Percentiles rank a stretch among this genome's conserved stretches.
phyloP scores from a whole-genome alignment of 1,140 invertebrate species.

The Drosophila orosa region DNA sequence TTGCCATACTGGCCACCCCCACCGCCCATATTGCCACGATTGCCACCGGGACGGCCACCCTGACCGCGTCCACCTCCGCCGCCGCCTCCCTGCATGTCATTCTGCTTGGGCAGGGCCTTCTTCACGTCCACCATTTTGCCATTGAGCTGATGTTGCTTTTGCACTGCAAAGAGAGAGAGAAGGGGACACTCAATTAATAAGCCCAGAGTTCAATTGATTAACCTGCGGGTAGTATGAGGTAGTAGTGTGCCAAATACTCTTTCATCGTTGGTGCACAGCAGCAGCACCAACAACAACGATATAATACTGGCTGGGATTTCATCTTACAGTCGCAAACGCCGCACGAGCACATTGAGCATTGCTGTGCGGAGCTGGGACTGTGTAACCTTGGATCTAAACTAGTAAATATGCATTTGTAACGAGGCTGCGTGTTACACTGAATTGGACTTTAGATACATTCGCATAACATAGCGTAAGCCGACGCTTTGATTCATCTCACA shows the following conservation, averaged over 20 bases:
- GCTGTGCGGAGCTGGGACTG: conserved; percentile 82
- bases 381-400: not conserved
- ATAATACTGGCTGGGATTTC: conserved; percentile 69
- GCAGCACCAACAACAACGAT: conserved; percentile 62
- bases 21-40: conserved; percentile 68
- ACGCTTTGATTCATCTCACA: conserved; percentile 10
- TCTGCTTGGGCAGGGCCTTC: conserved; percentile 90
- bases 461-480: conserved; percentile 70
- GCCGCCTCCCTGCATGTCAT: conserved; percentile 86
- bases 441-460: conserved; percentile 57
- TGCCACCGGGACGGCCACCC: conserved; percentile 63
- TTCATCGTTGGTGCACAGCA: conserved; percentile 65
- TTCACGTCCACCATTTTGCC: conserved; percentile 92
- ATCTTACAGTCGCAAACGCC: conserved; percentile 81
- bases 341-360: conserved; percentile 69
- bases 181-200: conserved; percentile 35
- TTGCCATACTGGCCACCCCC: conserved; percentile 78
- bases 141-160: conserved; percentile 90
- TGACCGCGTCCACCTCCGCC: conserved; percentile 67
- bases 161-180: conserved; percentile 85
- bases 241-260: conserved; percentile 66
- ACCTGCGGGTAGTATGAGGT: too few species aligned
- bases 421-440: conserved; percentile 80
- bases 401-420: conserved; percentile 51
- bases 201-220: not conserved